These are phyloP conservation scores for Parazoanthus darwini DNA, from an alignment of 92 coral and sea anemone genomes.

Conservation along the genomic window DNA sequence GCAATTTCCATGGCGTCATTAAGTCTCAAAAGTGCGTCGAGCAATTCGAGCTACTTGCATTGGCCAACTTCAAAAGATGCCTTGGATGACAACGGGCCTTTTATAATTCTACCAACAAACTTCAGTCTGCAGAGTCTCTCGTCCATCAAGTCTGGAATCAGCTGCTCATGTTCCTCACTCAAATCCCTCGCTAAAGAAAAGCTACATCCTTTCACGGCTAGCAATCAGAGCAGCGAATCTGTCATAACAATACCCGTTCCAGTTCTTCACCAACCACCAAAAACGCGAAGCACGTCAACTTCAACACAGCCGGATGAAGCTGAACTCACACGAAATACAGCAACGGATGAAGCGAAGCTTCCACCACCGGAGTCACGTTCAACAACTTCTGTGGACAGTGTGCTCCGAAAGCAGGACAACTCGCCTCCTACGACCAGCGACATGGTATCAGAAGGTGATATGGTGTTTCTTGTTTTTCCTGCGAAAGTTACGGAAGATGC, in stretches of 20 bases:
- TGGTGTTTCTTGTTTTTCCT: slow-evolving; percentile 34
- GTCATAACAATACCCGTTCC: slow-evolving; percentile 38
- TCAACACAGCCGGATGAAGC: slow-evolving; percentile 24
- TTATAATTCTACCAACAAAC: slow-evolving; percentile 73
- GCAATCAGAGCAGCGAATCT: slow-evolving; percentile 5
- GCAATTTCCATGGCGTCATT: slow-evolving; percentile 95
- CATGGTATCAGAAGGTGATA: slow-evolving; percentile 12
- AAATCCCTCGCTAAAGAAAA: slow-evolving; percentile 44
- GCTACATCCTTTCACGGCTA: not conserved
- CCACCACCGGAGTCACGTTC: not conserved
- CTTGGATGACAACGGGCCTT: slow-evolving; percentile 67
- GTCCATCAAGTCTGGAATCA: slow-evolving; percentile 58
- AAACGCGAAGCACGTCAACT: slow-evolving; percentile 21
- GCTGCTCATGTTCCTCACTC: slow-evolving; percentile 72
- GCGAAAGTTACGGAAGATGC: slow-evolving; percentile 18
- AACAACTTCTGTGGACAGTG: not conserved
- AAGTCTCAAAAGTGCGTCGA: slow-evolving; percentile 84
- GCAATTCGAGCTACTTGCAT: slow-evolving; percentile 73
- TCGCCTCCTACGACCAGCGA: not conserved
- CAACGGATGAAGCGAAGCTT: not conserved
- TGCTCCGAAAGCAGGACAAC: not conserved
- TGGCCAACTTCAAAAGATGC: slow-evolving; percentile 59
- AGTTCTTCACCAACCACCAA: slow-evolving; percentile 18
- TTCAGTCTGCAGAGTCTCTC: slow-evolving; percentile 49
- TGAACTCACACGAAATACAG: not conserved